Evolutionary conservation across 2,888 invertebrate species (phyloP), one percentile per base, ranked within the genome.

Genomic region (Meliscaeva auricollis): DNA sequence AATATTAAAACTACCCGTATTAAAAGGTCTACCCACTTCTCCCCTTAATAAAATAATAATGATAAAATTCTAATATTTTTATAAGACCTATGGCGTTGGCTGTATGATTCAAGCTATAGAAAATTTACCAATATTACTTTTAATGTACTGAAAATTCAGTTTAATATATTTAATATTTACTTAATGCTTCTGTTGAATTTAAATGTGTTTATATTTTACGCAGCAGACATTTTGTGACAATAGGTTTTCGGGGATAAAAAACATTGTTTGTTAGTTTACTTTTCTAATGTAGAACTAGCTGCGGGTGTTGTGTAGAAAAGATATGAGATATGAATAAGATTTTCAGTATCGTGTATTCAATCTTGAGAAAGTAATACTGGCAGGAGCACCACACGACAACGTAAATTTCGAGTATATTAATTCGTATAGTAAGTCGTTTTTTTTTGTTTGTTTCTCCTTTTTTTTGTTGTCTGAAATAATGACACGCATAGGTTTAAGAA

Each of bases 241-340:
- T 5, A 60, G 4, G 20, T 22, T 20, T 60, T 60, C n/a, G 9
- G 30, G 46, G 30, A 46, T 64, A 17, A 30, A 17, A 26, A 64
- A 46, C 3, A 11, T 5, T 38, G 6, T 69, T 69, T 75, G 15
- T 74, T 69, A 48, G 26, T 54, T 46, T 75, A 50, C 35, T 48
- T 32, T 15, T 56, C 44, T 20, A 15, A 30, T 22, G 50, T 68
- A n/a, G 52, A 44, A 30, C 30, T 54, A 46, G 22, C 35, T 52
- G 52, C 26, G 50, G 75, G 62, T 62, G 75, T 75, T 54, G 60
- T 26, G 9, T 35, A 35, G 52, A 62, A 15, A 46, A 44, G 44
- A n/a, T 68, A 80, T 69, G 74, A 62, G 52, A 69, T 62, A 64
- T 52, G 68, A 74, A 79, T 32, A 60, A 46, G 69, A 30, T 68